These are phyloP conservation scores for Parotocinclus haroldoi DNA, from an alignment of 2,797 vertebrate species.

Conservation along the genomic window DNA sequence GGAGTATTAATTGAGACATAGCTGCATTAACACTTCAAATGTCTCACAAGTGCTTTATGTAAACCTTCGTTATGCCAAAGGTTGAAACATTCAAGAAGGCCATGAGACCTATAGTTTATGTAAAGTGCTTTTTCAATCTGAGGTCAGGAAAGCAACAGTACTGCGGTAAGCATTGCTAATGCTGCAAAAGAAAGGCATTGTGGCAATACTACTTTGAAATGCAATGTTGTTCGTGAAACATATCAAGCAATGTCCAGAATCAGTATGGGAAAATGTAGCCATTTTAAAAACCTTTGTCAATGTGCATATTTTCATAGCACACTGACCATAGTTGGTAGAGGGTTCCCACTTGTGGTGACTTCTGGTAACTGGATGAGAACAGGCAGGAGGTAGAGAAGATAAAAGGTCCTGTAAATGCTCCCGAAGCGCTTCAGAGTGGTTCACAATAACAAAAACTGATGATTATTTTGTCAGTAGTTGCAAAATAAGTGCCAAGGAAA, in stretches of 20 bases:
- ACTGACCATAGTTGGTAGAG: too few species aligned
- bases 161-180: conserved; percentile 20
- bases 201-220: conserved; percentile 62
- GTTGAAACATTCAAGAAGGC: background rate
- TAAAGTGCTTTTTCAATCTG: conserved; percentile 62
- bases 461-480: background rate
- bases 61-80: background rate
- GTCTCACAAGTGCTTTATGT: conserved; percentile 4
- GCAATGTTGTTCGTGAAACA: too few species aligned
- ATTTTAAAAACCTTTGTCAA: too few species aligned
- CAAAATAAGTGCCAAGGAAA: conserved; percentile 7
- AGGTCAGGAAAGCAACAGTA: conserved; percentile 55
- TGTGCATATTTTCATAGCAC: too few species aligned
- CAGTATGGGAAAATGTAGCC: too few species aligned
- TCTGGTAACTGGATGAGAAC: background rate
- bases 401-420: background rate
- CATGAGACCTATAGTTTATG: conserved; percentile 16
- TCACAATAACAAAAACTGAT: conserved; percentile 1
- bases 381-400: background rate
- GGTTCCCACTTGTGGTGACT: too few species aligned
- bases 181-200: conserved; percentile 61
- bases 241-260: too few species aligned
- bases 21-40: conserved; percentile 3
- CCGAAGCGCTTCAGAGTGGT: too few species aligned
- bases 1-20: background rate